Percentiles rank a stretch among this genome's conserved stretches.
Conservation (phyloP, 2,797 vertebrate genomes). For the Sebastes trivittatus region DNA sequence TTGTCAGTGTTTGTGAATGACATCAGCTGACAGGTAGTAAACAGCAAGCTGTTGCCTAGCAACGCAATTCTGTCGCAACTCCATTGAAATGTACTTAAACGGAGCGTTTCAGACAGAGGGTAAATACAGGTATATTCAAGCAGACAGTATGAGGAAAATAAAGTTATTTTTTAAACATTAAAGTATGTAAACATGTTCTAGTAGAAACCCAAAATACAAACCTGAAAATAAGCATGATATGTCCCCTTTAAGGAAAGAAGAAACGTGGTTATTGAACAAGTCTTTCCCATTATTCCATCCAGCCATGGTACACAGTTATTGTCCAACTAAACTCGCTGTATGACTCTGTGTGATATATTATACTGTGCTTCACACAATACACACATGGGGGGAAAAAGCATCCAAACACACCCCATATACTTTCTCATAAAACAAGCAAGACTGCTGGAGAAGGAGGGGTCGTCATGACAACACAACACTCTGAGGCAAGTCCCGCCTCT, state of each 20-base stretch:
- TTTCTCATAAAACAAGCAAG: not conserved
- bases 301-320: not conserved
- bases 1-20: too few species aligned
- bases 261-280: not conserved
- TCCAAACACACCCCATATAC: not conserved
- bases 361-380: not conserved
- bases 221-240: too few species aligned
- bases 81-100: too few species aligned
- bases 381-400: not conserved
- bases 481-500: slow-evolving; percentile 54
- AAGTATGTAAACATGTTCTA: too few species aligned
- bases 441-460: slow-evolving; percentile 22
- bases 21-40: too few species aligned
- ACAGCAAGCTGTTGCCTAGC: too few species aligned
- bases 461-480: slow-evolving; percentile 57
- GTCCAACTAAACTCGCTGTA: not conserved
- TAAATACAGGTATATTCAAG: too few species aligned
- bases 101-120: too few species aligned
- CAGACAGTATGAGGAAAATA: too few species aligned
- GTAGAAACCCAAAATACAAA: too few species aligned
- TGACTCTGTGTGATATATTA: not conserved
- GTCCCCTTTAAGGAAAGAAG: not conserved
- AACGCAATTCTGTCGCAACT: too few species aligned
- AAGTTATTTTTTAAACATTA: too few species aligned
- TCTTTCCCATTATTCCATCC: not conserved